Conservation (phyloP, 2,113 vertebrate genomes). For the Collichthys lucidus region DNA sequence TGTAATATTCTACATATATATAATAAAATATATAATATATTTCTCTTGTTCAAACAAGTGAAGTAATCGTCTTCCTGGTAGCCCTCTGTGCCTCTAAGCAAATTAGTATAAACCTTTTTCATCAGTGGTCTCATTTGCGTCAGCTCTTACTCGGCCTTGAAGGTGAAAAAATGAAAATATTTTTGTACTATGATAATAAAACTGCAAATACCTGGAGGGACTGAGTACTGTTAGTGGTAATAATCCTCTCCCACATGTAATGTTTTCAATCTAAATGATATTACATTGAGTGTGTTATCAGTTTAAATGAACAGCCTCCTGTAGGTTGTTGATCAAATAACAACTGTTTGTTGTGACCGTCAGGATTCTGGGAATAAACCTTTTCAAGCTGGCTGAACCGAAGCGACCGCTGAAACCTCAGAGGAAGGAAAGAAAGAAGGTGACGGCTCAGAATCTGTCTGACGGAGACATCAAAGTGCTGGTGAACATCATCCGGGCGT, state of each 20-base stretch:
- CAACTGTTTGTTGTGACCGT: constrained; percentile 12
- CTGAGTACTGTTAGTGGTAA: constrained; percentile 29
- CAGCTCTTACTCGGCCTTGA: neutral
- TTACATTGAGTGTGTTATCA: neutral
- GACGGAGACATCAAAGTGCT: constrained; percentile 95
- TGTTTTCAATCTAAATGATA: neutral
- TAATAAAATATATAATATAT: neutral
- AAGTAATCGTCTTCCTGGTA: neutral
- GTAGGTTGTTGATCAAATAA: neutral
- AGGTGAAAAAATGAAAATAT: neutral
- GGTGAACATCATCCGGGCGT: constrained; percentile 92
- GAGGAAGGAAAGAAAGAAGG: constrained; percentile 96
- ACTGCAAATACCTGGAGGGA: constrained; percentile 31
- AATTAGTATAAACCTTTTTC: neutral
- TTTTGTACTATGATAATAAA: neutral
- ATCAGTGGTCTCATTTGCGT: too few species aligned
- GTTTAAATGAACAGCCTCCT: neutral
- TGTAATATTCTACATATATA: neutral
- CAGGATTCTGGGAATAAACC: constrained; percentile 92
- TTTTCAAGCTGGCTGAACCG: constrained; percentile 94
- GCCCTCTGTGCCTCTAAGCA: neutral
- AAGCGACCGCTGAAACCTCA: constrained; percentile 93
- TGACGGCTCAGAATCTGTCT: constrained; percentile 93
- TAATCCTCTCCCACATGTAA: neutral
- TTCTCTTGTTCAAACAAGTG: neutral